Percentiles rank a stretch among this genome's conserved stretches.
These are phyloP conservation scores for Ochropleura leucogaster DNA, from an alignment of 2,888 invertebrate genomes.

Conservation along the genomic window DNA sequence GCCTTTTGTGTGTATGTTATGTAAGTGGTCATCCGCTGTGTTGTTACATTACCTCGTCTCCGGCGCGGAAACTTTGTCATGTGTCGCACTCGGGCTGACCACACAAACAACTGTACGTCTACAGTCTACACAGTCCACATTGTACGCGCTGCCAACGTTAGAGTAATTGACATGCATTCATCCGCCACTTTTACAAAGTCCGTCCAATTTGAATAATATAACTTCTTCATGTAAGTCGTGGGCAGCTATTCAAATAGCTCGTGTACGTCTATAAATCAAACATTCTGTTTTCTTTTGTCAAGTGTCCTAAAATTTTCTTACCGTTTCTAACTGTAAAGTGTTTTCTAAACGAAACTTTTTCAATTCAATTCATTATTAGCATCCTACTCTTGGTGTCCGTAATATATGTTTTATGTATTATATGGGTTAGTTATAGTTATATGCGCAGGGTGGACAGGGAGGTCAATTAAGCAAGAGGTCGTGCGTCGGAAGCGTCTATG, in stretches of 20 bases:
- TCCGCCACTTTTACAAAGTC: constrained; percentile 55
- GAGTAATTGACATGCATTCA: constrained; percentile 68
- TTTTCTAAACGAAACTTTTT: not conserved
- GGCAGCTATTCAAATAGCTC: constrained; percentile 35
- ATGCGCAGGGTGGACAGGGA: constrained; percentile 66
- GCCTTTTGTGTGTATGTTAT: constrained; percentile 86
- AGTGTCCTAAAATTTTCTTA: constrained; percentile 1
- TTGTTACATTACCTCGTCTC: constrained; percentile 71
- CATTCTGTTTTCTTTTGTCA: not conserved
- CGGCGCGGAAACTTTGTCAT: constrained; percentile 58
- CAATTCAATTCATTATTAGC: not conserved
- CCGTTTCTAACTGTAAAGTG: not conserved
- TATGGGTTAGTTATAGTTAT: constrained; percentile 22
- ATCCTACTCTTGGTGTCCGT: not conserved
- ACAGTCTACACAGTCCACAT: constrained; percentile 41
- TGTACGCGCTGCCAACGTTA: constrained; percentile 54
- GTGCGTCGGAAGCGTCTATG: constrained; percentile 78
- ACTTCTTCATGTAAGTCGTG: constrained; percentile 46
- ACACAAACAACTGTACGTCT: constrained; percentile 60
- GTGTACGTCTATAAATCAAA: constrained; percentile 21
- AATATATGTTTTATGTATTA: not conserved
- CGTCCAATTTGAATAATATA: constrained; percentile 58
- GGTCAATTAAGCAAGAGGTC: constrained; percentile 82
- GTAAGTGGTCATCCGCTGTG: constrained; percentile 74
- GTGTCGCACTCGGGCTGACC: constrained; percentile 60